Conservation (phyloP, 2,888 invertebrate genomes). For the Agonopterix heracliana region DNA sequence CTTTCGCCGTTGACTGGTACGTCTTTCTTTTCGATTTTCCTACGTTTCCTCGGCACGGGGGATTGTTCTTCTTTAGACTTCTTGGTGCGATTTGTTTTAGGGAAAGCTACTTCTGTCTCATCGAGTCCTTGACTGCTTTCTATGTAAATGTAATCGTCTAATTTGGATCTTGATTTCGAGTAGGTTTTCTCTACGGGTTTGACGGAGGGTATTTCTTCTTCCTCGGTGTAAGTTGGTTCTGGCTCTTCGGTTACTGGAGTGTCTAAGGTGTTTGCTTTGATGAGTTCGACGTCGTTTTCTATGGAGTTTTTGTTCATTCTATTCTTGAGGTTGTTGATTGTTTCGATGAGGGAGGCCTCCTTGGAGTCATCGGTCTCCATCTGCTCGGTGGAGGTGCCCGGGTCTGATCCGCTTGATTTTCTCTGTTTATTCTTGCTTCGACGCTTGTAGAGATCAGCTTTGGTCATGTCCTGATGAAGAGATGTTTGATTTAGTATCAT, state of each 20-base stretch:
- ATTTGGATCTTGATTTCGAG: slow-evolving; percentile 52
- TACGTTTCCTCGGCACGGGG: slow-evolving; percentile 55
- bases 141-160: slow-evolving; percentile 64
- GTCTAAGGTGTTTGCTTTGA: slow-evolving; percentile 53
- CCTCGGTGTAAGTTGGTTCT: slow-evolving; percentile 39
- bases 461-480: slow-evolving; percentile 61
- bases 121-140: slow-evolving; percentile 59
- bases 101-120: slow-evolving; percentile 53
- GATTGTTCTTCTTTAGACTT: slow-evolving; percentile 39
- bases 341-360: slow-evolving; percentile 40
- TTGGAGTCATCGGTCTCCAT: slow-evolving; percentile 29
- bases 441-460: slow-evolving; percentile 66
- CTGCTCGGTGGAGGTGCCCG: slow-evolving; percentile 33
- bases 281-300: slow-evolving; percentile 61
- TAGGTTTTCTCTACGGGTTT: slow-evolving; percentile 66
- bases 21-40: slow-evolving; percentile 47
- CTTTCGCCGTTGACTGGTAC: slow-evolving; percentile 27
- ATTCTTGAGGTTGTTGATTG: slow-evolving; percentile 50
- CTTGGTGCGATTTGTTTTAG: slow-evolving; percentile 41
- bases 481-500: not conserved
- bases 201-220: slow-evolving; percentile 52
- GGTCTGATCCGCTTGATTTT: slow-evolving; percentile 40
- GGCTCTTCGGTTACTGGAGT: slow-evolving; percentile 41
- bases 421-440: slow-evolving; percentile 60
- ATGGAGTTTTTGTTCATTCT: slow-evolving; percentile 58